Evolutionary conservation across 2,113 vertebrate species (phyloP).

Genomic region (Syngnathus typhle): DNA sequence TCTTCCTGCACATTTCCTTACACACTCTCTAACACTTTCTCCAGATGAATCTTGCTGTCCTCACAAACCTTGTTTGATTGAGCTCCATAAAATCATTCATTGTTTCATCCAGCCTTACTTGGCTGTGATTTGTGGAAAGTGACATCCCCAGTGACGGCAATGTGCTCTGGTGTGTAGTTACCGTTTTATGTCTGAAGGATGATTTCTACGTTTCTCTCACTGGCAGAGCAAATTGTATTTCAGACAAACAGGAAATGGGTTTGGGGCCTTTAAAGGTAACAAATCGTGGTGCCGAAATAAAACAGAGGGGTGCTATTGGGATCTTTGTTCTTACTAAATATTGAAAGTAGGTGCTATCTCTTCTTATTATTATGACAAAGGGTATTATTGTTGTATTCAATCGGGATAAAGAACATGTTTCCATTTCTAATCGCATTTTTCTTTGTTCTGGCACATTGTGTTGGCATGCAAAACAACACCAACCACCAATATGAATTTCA

Average conservation of each 20-base stretch:
- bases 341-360: constrained; percentile 10
- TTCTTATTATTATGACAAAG: background rate
- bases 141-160: constrained; percentile 41
- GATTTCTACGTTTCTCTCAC: constrained; percentile 21
- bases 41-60: constrained; percentile 47
- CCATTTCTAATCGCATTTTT: background rate
- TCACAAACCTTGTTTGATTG: constrained; percentile 36
- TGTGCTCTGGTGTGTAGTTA: constrained; percentile 23
- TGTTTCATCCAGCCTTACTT: constrained; percentile 45
- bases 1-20: constrained; percentile 27
- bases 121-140: constrained; percentile 57
- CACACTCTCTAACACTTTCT: constrained; percentile 28
- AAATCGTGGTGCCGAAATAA: no score
- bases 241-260: background rate
- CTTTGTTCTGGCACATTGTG: background rate
- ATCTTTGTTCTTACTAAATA: constrained; percentile 14
- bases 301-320: constrained; percentile 21
- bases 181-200: constrained; percentile 26
- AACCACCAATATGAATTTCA: background rate
- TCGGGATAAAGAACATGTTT: background rate
- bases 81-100: constrained; percentile 38
- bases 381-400: background rate
- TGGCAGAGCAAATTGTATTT: constrained; percentile 19
- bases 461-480: background rate
- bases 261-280: no score